Percentiles rank a stretch among this genome's conserved stretches.
Evolutionary conservation across 2,888 invertebrate species (phyloP).

Genomic region (Cryptosula pallasiana): DNA sequence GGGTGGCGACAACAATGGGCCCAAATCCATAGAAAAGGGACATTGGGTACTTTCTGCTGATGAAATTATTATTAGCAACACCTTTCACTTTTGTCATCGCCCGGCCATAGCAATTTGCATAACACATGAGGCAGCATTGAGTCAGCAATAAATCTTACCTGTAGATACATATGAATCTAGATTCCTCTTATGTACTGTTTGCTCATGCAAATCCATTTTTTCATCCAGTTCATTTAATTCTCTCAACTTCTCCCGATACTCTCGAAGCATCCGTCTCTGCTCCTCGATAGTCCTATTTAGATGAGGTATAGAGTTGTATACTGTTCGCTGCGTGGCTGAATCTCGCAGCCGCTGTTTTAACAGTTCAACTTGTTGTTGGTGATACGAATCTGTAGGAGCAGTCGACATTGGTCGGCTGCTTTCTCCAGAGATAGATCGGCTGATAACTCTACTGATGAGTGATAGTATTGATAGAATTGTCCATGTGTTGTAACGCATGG

Average conservation of each 20-base stretch:
- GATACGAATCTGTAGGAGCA: background rate
- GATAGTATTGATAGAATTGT: background rate
- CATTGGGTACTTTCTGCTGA: background rate
- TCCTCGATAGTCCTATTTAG: background rate
- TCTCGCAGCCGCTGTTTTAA: background rate
- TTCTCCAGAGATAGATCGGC: background rate
- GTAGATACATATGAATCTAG: background rate
- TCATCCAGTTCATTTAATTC: background rate
- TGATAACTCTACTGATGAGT: background rate
- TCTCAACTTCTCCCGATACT: background rate
- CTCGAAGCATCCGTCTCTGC: background rate
- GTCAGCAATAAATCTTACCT: background rate
- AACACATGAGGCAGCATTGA: background rate
- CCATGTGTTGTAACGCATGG: background rate
- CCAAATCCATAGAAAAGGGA: too few species aligned
- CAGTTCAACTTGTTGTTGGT: background rate
- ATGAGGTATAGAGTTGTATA: constrained; percentile 7
- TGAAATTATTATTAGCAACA: background rate
- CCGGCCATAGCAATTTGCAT: too few species aligned
- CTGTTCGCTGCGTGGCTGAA: background rate
- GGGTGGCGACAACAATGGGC: too few species aligned
- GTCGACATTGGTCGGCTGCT: too few species aligned
- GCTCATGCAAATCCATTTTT: background rate
- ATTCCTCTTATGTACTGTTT: background rate
- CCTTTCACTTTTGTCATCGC: too few species aligned